Conservation (phyloP, 2,797 vertebrate genomes). For the Mastacembelus armatus region DNA sequence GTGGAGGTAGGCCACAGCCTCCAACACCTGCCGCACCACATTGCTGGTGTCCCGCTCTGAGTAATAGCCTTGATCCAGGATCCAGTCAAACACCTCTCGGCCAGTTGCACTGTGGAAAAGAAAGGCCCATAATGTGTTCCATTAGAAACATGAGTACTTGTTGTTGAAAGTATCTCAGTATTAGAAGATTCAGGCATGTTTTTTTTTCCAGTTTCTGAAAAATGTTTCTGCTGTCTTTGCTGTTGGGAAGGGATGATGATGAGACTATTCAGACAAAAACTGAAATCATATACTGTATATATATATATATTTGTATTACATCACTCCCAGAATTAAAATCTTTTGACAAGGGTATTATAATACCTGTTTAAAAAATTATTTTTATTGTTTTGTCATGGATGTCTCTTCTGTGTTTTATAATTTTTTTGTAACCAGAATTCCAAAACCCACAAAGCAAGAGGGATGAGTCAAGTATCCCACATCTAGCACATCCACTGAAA, state of each 20-base stretch:
- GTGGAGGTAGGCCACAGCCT: constrained; percentile 97
- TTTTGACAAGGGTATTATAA: too few species aligned
- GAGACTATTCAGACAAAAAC: neutral
- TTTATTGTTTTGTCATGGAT: constrained; percentile 22
- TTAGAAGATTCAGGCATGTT: neutral
- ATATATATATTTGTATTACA: constrained; percentile 14
- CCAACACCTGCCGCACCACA: constrained; percentile 96
- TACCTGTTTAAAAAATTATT: constrained; percentile 27
- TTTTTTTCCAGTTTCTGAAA: neutral
- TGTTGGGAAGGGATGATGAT: neutral
- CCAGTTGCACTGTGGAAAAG: constrained; percentile 90
- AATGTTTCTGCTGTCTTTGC: neutral
- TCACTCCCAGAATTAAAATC: constrained; percentile 7
- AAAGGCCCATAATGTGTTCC: neutral
- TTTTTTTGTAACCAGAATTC: constrained; percentile 34
- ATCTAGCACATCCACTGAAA: constrained; percentile 50
- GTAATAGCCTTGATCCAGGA: constrained; percentile 99
- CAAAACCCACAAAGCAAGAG: constrained; percentile 47
- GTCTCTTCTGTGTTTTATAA: constrained; percentile 28
- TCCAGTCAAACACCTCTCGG: constrained; percentile 99
- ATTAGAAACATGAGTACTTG: too few species aligned
- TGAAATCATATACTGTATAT: constrained; percentile 2
- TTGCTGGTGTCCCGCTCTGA: constrained; percentile 98
- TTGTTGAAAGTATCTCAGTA: neutral
- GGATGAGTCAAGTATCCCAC: constrained; percentile 24